Evolutionary conservation across 2,113 vertebrate species (phyloP), one percentile per base, ranked within the genome.

Genomic region (Ramphastos sulfuratus): DNA sequence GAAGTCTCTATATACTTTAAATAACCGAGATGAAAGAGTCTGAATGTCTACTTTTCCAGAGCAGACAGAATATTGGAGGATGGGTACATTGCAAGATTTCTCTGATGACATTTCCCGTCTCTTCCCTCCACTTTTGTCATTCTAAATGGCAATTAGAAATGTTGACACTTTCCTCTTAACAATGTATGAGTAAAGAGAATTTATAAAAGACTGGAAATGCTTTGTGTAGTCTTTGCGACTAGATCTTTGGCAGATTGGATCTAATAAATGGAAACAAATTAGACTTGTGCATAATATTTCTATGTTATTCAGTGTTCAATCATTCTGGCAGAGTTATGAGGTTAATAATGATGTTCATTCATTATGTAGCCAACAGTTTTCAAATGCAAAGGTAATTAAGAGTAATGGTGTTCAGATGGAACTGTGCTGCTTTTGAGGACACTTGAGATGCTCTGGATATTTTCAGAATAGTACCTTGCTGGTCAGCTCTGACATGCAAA

Each of bases 261-360:
- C n/a, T 93, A 70, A 73, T 61, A 19, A 79, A 35, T 87, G 31
- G 48, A 60, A 27, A 35, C 24, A 84, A 84, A 48, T 77, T 65
- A 67, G 30, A 48, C 8, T 81, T 9, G 46, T 75, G n/a, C 23
- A 54, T n/a, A 42, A 4, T 82, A 58, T 66, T 93, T 87, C 60
- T 85, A 61, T 59, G 71, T 95, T 95, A 94, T 84, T 92, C 31
- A 82, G 54, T 56, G 66, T 56, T 94, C 46, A 78, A 4, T 94
- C 70, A 90, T 77, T 20, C 39, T 82, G 72, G 66, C 28, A 81
- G 24, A 76, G 14, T 84, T 90, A 66, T 63, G 35, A 73, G 64
- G 31, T n/a, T 90, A 82, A 39, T 91, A 93, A 90, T 93, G 18
- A 65, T 93, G 31, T 44, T 93, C 6, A 58, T 93, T 92, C 89